Conservation (phyloP, 2,797 vertebrate genomes). For the Sciurus carolinensis region DNA sequence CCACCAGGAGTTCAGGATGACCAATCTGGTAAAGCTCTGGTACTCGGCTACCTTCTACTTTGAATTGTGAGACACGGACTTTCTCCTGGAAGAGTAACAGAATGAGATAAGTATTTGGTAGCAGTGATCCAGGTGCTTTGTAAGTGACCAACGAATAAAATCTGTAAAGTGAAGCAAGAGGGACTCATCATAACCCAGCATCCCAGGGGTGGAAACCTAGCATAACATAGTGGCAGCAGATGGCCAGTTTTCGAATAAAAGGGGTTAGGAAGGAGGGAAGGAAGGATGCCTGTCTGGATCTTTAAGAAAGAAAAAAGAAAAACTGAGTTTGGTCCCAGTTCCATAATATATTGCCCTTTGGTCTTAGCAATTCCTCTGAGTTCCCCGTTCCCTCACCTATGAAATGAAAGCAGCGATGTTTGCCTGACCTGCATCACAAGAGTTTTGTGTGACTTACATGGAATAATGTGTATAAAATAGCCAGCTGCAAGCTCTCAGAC, state of each 20-base stretch:
- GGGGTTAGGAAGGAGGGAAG: not conserved
- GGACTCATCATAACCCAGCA: not conserved
- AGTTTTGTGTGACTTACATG: not conserved
- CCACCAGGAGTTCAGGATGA: not conserved
- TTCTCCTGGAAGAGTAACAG: not conserved
- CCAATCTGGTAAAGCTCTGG: not conserved
- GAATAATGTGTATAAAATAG: not conserved
- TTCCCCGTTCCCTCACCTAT: not conserved
- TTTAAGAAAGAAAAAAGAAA: conserved; percentile 36
- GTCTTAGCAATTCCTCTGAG: conserved; percentile 13
- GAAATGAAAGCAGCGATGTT: conserved; percentile 20
- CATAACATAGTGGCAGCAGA: accelerated
- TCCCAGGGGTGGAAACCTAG: not conserved
- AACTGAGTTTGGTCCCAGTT: not conserved
- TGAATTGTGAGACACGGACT: not conserved
- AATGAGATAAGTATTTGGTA: not conserved
- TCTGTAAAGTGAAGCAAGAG: not conserved
- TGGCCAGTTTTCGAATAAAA: not conserved
- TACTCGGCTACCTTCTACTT: not conserved
- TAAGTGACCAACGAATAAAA: not conserved
- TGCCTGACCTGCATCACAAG: not conserved
- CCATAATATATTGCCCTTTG: not conserved
- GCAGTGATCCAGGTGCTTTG: not conserved
- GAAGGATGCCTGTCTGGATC: not conserved
- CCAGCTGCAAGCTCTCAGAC: not conserved